These are phyloP conservation scores for Okamejei kenojei DNA, from an alignment of 2,797 vertebrate species.

Conservation along the genomic window DNA sequence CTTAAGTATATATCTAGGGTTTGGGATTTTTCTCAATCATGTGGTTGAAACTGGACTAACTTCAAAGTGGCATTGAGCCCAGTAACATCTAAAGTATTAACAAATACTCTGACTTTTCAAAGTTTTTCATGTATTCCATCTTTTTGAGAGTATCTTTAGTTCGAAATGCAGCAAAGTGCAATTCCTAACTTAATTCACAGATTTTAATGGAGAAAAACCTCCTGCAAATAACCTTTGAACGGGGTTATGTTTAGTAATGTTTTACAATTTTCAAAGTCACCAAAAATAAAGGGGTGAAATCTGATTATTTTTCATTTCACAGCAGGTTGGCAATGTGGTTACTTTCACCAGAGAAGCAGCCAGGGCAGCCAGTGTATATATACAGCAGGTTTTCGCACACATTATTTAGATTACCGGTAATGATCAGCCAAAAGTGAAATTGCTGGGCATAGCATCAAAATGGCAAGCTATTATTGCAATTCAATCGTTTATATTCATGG, in stretches of 20 bases:
- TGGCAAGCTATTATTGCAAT: not conserved
- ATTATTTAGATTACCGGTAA: not conserved
- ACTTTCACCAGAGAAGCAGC: not conserved
- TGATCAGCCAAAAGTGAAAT: not conserved
- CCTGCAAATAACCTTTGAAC: not conserved
- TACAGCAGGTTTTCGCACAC: not conserved
- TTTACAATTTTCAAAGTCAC: not conserved
- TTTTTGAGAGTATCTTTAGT: not conserved
- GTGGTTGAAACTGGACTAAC: not conserved
- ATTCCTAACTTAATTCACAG: no score
- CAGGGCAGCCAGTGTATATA: not conserved
- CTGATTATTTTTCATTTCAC: not conserved
- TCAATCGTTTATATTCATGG: not conserved
- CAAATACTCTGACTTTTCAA: not conserved
- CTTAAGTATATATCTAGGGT: not conserved
- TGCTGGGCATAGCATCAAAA: not conserved
- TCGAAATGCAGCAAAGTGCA: not conserved
- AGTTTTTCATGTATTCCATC: not conserved
- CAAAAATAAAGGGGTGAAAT: not conserved
- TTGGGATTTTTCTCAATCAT: not conserved
- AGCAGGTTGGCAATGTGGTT: not conserved
- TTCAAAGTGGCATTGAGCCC: not conserved
- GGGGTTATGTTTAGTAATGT: not conserved
- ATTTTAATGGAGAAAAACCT: not conserved
- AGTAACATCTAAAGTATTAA: not conserved